Evolutionary conservation across 1,140 invertebrate species (phyloP), one percentile per base, ranked within the genome.

Genomic region (Drosophila sucinea): DNA sequence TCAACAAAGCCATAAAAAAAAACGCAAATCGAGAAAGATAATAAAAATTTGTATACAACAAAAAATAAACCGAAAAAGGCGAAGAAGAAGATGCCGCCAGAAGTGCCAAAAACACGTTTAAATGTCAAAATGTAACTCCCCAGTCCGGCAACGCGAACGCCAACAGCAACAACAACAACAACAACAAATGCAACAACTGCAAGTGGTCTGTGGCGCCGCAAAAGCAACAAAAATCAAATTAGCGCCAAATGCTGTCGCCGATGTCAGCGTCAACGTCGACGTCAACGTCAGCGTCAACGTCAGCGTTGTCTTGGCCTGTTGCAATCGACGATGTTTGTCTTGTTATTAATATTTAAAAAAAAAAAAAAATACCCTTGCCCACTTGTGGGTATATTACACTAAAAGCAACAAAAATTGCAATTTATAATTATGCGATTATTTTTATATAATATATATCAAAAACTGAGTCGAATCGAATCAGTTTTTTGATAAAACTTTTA

Each of bases 81-180:
- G 70, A 76, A 76, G 44, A 51, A 51, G 44, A 51, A 27, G 44
- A 81, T 77, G 75, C 70, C 64, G 72, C 70, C 72, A 84, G 25
- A 25, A 84, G 81, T 84, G 82, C 79, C 83, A 87, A 86, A 85
- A 89, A 87, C 83, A 87, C 81, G 83, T 87, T 87, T 87, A 80
- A 87, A 87, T 86, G 83, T 86, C 83, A 86, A 79, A 85, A 85
- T 86, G 82, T 86, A 86, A 86, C 75, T 81, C 51, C 51, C 64
- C 65, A 67, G 65, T 69, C 40, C 40, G 47, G 17, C 67, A 58
- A 10, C 11, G 8, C 35, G 35, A 17, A 35, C 51, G 60, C 40
- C 30, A 65, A 38, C 17, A n/a, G 8, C 35, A 57, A 8, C 33
- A 55, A 69, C 56, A 75, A 75, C 70, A 75, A 69, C 61, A 55